Base-by-base conservation (phyloP, 2,797 vertebrate species). In the Peromyscus nudipes region DNA sequence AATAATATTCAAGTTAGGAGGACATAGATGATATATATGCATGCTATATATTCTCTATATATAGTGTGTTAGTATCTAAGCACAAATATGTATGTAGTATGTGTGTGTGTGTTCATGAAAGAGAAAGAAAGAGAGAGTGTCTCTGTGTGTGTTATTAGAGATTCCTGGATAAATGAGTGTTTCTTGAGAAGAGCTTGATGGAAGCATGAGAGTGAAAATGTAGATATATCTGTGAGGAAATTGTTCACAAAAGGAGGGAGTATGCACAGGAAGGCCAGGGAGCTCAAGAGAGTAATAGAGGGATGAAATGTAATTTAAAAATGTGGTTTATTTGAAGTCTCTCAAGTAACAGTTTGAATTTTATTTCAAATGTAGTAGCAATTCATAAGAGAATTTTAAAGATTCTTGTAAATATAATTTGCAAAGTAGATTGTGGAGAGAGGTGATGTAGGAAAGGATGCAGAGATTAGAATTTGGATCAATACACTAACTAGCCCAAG, bases 121-220 rank as follows among this genome's bases (percentile, higher is more conserved):
- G 34, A 37, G 11, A 81, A 21, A 60, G 23, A 40, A 21, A 14
- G 19, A 40, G 71, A 73, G 57, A 52, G 52, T 49, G 49, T 49
- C 49, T 49, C 11, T 8, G 34, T 3, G 6, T 4, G 34, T 8
- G n/a, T 65, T 40, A 43, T 64, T 40, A 55, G 3, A 21, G 10
- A 40, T 37, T 17, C 23, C 25, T 92, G 1, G 55, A 77, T 71
- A 55, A 85, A 75, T 65, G 37, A 6, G 17, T 79, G 10, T 52
- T 81, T 94, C 83, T 76, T 52, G 17, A 95, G 34, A 86, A 37
- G 25, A 52, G n/a, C 86, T 60, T 55, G 52, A 84, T 94, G 60
- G 29, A 80, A 81, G 25, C 29, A n/a, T 6, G 67, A 5, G 29
- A 94, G 49, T 81, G 14, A 82, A 80, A 12, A 37, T n/a, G 31